Base-by-base conservation (phyloP, 1,140 invertebrate genomes). In the Drosophila subpulchrella region DNA sequence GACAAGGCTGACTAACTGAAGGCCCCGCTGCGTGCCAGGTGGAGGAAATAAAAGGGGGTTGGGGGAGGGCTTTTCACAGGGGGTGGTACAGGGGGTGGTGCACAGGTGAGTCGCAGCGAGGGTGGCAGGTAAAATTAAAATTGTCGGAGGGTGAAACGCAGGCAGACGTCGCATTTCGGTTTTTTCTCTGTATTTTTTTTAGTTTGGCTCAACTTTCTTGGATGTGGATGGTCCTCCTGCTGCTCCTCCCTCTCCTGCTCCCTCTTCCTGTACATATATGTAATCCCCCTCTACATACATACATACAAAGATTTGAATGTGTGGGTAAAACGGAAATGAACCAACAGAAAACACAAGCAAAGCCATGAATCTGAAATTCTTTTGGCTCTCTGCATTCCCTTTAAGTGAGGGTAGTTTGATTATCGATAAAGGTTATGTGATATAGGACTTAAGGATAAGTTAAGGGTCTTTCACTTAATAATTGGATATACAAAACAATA, bases 331-430 rank as follows among this genome's bases (percentile, higher is more conserved):
- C 82, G 82, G 82, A 86, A 86, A 86, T 81, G 82, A 86, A 74
- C 66, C 68, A 86, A 82, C 82, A 86, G 70, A 86, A 85, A 75
- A 70, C 56, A 84, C 58, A 85, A 72, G 42, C 82, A 82, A 58
- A 62, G 78, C 75, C 75, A 82, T 88, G 82, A 86, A 86, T 86
- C 83, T 82, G 82, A 88, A 88, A 88, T 88, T 82, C 75, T 81
- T 78, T 62, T 63, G 47, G 42, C 59, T 41, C 51, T 74, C 74
- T 15, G 44, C 24, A 42, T 24, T 20, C 30, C 12, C 42, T 68
- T 3, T 1, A 38, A 12, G 4, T 7, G 4, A 3, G 61, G 60
- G 30, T 68, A 36, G 47, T 38, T 53, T 20, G 34, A 20, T 54
- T 54, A 38, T n/a, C 2, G 4, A 15, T 3, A 12, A 17, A 20